phyloP scores from a whole-genome alignment of 2,113 vertebrate species.

The Fregetta grallaria region DNA sequence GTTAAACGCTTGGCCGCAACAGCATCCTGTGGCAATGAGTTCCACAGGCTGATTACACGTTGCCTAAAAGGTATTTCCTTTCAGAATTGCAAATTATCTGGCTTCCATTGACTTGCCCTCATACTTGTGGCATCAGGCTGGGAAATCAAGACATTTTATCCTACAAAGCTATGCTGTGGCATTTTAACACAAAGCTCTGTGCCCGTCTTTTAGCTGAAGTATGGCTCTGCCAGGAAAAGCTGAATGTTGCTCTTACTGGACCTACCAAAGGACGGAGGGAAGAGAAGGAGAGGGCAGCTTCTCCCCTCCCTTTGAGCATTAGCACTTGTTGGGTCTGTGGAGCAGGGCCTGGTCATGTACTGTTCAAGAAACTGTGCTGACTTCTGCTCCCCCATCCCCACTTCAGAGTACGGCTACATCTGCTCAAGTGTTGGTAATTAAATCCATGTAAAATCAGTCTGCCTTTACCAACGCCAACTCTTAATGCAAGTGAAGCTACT shows the following conservation, averaged over 20 bases:
- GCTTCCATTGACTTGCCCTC: not conserved
- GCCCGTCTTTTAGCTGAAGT: not conserved
- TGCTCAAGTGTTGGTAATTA: not conserved
- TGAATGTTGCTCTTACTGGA: not conserved
- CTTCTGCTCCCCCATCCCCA: not conserved
- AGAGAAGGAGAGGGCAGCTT: not conserved
- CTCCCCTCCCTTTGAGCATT: not conserved
- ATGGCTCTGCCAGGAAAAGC: not conserved
- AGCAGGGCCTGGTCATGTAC: not conserved
- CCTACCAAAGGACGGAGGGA: not conserved
- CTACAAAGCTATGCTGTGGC: not conserved
- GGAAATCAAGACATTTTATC: not conserved
- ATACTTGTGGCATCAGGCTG: not conserved
- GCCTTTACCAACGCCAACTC: not conserved
- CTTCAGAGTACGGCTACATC: not conserved
- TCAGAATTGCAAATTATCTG: not conserved
- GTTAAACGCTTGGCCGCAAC: not conserved
- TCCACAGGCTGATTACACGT: not conserved
- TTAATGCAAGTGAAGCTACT: not conserved
- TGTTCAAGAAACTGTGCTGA: not conserved
- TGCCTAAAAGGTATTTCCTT: slow-evolving; percentile 26
- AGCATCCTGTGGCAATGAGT: not conserved
- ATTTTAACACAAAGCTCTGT: not conserved
- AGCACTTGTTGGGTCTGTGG: not conserved
- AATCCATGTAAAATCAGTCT: not conserved